phyloP scores from a whole-genome alignment of 2,797 vertebrate genomes.

The Ficedula albicollis region DNA sequence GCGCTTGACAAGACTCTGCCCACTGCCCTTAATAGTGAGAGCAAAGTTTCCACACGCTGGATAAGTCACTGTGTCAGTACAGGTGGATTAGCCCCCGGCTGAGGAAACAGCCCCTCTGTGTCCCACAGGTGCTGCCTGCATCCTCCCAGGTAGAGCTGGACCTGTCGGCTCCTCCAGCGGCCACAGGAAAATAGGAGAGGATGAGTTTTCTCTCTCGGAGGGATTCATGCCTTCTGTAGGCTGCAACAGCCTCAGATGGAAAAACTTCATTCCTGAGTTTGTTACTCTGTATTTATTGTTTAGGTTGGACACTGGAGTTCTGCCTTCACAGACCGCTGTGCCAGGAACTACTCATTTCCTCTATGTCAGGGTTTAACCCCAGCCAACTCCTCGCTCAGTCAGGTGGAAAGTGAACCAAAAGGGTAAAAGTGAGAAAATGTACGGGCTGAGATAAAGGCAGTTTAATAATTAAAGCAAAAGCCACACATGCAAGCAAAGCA shows the following conservation, averaged over 20 bases:
- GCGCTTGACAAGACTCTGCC: neutral
- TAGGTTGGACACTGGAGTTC: neutral
- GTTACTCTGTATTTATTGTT: neutral
- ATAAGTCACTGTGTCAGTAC: neutral
- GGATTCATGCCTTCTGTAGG: neutral
- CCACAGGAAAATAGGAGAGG: accelerated
- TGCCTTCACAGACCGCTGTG: neutral
- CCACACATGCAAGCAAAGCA: neutral
- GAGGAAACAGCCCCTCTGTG: neutral
- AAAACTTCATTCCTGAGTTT: neutral
- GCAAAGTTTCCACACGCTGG: neutral
- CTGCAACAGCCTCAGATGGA: neutral
- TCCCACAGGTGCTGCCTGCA: neutral
- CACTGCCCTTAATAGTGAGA: accelerated
- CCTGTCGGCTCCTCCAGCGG: neutral
- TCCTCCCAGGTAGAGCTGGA: neutral
- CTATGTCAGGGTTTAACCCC: neutral
- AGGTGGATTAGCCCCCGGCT: neutral
- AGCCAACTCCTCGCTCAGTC: neutral
- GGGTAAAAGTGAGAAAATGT: neutral
- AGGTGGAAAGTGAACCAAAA: neutral
- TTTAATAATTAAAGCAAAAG: neutral
- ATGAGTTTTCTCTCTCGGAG: neutral
- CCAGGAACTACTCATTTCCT: accelerated
- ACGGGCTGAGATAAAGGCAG: neutral